Evolutionary conservation across 2,797 vertebrate species (phyloP).

Genomic region (Pampus argenteus): DNA sequence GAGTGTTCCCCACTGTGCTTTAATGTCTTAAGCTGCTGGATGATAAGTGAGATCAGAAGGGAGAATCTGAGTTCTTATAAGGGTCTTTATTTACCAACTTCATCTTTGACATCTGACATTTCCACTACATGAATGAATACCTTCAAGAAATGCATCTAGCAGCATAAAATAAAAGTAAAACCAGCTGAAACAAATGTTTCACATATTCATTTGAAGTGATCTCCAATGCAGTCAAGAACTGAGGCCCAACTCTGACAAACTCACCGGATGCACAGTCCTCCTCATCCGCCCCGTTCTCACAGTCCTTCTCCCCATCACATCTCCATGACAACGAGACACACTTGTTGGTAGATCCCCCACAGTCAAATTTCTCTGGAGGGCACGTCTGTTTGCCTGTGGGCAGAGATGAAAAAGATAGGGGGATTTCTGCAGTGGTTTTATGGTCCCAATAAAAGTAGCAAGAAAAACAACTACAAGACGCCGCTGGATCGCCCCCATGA

Average conservation of each 20-base stretch:
- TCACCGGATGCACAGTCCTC: conserved; percentile 92
- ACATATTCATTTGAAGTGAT: no score
- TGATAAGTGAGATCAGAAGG: conserved; percentile 43
- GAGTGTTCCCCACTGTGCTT: conserved; percentile 41
- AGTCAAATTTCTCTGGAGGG: conserved; percentile 96
- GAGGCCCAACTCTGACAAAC: conserved; percentile 62
- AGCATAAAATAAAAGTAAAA: background rate
- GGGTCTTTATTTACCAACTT: background rate
- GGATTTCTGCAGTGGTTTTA: conserved; percentile 58
- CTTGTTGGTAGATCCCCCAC: conserved; percentile 92
- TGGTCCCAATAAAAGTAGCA: conserved; percentile 41
- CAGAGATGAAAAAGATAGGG: conserved; percentile 54
- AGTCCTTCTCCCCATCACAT: conserved; percentile 96
- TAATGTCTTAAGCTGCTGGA: conserved; percentile 39
- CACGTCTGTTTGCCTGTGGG: conserved; percentile 92
- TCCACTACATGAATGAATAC: background rate
- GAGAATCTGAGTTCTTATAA: conserved; percentile 11
- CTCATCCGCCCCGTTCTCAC: conserved; percentile 94
- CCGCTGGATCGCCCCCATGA: conserved; percentile 35
- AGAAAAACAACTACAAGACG: conserved; percentile 24
- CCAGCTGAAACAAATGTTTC: background rate
- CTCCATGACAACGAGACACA: conserved; percentile 95
- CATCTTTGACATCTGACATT: background rate
- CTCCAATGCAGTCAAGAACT: background rate
- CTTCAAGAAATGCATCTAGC: background rate